A percentile compares a stretch with the other conserved stretches of the same genome.
phyloP scores from a whole-genome alignment of 2,113 vertebrate genomes.

The Hydrochoerus hydrochaeris region DNA sequence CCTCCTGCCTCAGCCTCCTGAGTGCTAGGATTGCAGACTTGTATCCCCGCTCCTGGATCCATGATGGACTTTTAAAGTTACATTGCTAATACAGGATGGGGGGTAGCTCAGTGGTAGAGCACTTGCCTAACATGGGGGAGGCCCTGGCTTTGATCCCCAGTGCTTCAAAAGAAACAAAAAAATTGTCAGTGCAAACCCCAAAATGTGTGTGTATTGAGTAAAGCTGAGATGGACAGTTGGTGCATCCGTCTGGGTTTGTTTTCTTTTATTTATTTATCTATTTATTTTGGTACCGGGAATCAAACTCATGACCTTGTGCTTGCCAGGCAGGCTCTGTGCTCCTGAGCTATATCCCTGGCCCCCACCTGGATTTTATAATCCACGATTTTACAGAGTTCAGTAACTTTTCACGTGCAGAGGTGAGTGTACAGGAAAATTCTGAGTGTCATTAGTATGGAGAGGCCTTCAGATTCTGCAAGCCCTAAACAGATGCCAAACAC shows the following conservation, averaged over 20 bases:
- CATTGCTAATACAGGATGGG: slow-evolving; percentile 75
- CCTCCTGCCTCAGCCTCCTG: not conserved
- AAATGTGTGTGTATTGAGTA: slow-evolving; percentile 88
- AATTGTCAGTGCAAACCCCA: slow-evolving; percentile 76
- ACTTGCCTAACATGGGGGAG: not conserved
- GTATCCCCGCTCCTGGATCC: too few species aligned
- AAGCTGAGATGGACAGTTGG: slow-evolving; percentile 85
- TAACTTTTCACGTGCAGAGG: slow-evolving; percentile 87
- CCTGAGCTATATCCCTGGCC: too few species aligned
- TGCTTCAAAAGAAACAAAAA: not conserved
- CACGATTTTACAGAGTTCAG: slow-evolving; percentile 85
- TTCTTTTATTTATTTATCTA: too few species aligned
- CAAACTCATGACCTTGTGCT: too few species aligned
- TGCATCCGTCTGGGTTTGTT: slow-evolving; percentile 82
- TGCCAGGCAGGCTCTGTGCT: too few species aligned
- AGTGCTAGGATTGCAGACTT: not conserved
- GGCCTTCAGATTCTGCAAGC: slow-evolving; percentile 82
- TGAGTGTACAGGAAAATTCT: slow-evolving; percentile 82
- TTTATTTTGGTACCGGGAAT: too few species aligned
- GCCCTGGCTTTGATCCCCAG: not conserved
- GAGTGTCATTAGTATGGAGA: slow-evolving; percentile 71
- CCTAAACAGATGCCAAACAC: slow-evolving; percentile 78
- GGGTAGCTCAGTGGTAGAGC: not conserved
- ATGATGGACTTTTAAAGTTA: slow-evolving; percentile 65
- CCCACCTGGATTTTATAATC: slow-evolving; percentile 86